Base-by-base conservation (phyloP, 92 coral and sea anemone genomes). In the Pocillopora grandis region DNA sequence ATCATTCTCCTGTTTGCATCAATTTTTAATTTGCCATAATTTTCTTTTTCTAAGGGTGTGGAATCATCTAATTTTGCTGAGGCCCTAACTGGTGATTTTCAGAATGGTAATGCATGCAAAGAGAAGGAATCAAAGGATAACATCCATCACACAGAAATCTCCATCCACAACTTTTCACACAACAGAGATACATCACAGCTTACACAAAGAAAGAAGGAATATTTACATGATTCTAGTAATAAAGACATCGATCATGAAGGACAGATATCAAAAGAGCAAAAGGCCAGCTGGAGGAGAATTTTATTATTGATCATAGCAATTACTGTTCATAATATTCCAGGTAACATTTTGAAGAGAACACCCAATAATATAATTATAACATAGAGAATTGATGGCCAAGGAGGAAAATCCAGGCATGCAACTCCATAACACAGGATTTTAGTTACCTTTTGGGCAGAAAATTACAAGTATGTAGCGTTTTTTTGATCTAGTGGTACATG, bases 311-410 rank as follows among this genome's bases (percentile, higher is more conserved):
- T 96, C 37, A 90, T 96, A 88, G 98, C 98, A 37, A 94, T 96
- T 37, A 96, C 98, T 71, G 96, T 96, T 5, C 98, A 96, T 62
- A 96, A 96, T 83, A 94, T 96, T 79, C 98, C 98, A 90, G 98
- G 98, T 96, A 91, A 63, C 14, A 83, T 55, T 4, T 33, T 36
- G 37, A 4, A 20, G 55, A 21, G 16, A 37, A 20, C 8, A 27
- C 31, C 31, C 31, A 27, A 27, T 27, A 27, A 27, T 27, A 27
- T 27, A 27, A 27, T 42, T 42, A 42, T 42, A 42, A 42, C 52
- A 42, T 42, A 42, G 8, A 3, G 52, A 42, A 42, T 42, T 42
- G 8, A 7, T 42, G 52, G 52, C 52, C 52, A 42, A 3, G 8
- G 8, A 42, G 52, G 52, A 7, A 42, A 42, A 42, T 42, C 8